Evolutionary conservation across 2,113 vertebrate species (phyloP).

Genomic region (Arothron firmamentum): DNA sequence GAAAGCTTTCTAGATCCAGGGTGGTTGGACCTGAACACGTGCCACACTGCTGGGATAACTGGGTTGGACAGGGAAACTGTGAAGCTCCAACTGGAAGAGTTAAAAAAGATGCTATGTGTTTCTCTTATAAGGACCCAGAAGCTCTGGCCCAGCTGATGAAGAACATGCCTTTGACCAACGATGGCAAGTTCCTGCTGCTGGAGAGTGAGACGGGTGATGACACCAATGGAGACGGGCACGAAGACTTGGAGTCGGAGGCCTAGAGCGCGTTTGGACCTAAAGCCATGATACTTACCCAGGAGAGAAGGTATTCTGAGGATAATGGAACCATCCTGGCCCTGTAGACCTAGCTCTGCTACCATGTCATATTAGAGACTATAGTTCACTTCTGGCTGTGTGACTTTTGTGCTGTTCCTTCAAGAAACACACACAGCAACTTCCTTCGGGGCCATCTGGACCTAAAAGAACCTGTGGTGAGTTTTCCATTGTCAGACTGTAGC

Average conservation of each 20-base stretch:
- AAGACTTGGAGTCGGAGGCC: conserved; percentile 90
- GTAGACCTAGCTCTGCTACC: conserved; percentile 34
- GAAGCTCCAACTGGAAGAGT: neutral
- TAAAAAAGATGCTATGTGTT: neutral
- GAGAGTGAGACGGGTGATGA: conserved; percentile 72
- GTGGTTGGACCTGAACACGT: no score
- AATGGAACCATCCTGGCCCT: conserved; percentile 6
- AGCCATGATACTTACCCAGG: neutral
- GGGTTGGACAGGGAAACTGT: neutral
- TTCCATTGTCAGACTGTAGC: neutral
- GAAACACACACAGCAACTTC: no score
- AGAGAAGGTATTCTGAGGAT: conserved; percentile 14
- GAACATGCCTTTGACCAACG: conserved; percentile 87
- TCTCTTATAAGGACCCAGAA: conserved; percentile 82
- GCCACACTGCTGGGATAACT: neutral
- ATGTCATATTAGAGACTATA: conserved; percentile 23
- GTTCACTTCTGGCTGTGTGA: conserved; percentile 6
- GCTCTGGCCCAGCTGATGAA: conserved; percentile 90
- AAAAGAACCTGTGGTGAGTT: neutral
- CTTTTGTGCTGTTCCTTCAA: no score
- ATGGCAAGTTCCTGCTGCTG: conserved; percentile 91
- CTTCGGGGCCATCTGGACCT: no score
- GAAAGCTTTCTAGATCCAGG: no score
- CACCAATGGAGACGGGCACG: conserved; percentile 66
- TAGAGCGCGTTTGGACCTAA: conserved; percentile 52